Conservation (phyloP, 2,797 vertebrate species). For the Ctenopoma multispine region DNA sequence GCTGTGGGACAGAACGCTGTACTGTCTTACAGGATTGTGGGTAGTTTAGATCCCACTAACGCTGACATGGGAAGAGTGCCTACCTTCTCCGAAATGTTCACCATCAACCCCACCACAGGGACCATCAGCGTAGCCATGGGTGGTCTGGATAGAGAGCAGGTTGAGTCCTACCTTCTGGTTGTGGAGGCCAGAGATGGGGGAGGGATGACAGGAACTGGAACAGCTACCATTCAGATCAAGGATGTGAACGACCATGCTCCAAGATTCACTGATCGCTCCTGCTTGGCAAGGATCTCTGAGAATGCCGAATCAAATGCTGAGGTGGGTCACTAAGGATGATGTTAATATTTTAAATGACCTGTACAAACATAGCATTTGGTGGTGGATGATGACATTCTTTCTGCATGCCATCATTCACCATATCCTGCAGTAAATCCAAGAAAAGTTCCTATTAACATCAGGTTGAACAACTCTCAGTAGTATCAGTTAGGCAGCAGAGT, state of each 20-base stretch:
- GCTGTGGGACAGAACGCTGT: slow-evolving; percentile 90
- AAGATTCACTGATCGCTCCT: slow-evolving; percentile 83
- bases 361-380: neutral
- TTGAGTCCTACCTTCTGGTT: slow-evolving; percentile 85
- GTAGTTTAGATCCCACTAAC: slow-evolving; percentile 78
- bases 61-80: slow-evolving; percentile 53
- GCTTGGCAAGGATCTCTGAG: slow-evolving; percentile 84
- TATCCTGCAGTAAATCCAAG: neutral
- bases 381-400: neutral
- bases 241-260: slow-evolving; percentile 91
- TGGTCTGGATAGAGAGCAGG: slow-evolving; percentile 88
- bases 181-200: slow-evolving; percentile 92
- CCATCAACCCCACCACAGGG: slow-evolving; percentile 86
- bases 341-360: neutral
- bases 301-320: slow-evolving; percentile 84
- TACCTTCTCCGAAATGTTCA: slow-evolving; percentile 84
- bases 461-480: neutral
- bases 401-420: no score
- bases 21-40: slow-evolving; percentile 87
- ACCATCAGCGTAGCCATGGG: slow-evolving; percentile 84
- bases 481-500: no score
- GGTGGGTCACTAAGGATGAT: slow-evolving; percentile 55
- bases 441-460: neutral
- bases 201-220: slow-evolving; percentile 89
- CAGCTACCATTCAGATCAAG: slow-evolving; percentile 87